phyloP scores from a whole-genome alignment of 2,797 vertebrate species.

The Pantherophis vulpinus region DNA sequence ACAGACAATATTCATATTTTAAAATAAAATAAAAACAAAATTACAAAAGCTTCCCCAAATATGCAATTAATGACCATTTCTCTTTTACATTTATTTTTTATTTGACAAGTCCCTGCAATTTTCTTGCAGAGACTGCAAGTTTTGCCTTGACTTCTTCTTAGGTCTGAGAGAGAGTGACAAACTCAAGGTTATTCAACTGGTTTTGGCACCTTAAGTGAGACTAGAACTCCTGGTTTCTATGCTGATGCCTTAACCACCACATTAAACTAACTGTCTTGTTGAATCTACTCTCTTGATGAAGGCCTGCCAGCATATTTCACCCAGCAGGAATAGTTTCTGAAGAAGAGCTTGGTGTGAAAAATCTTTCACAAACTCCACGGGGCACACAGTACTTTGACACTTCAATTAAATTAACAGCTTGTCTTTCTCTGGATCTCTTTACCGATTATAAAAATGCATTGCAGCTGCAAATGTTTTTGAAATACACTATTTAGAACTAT shows the following conservation, averaged over 20 bases:
- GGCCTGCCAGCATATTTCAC: constrained; percentile 33
- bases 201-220: not conserved
- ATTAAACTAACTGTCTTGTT: constrained; percentile 5
- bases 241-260: not conserved
- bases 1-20: rapidly evolving
- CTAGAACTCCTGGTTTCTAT: not conserved
- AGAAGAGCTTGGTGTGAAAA: constrained; percentile 32
- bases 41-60: not conserved
- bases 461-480: not conserved
- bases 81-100: not conserved
- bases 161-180: not conserved
- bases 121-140: not conserved
- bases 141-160: not conserved
- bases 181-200: not conserved
- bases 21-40: not conserved
- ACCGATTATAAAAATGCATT: not conserved
- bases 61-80: not conserved
- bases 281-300: constrained; percentile 24
- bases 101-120: not conserved
- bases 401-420: constrained; percentile 45
- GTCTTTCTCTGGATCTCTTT: not conserved
- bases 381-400: constrained; percentile 52
- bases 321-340: constrained; percentile 41
- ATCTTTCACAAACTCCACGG: constrained; percentile 21
- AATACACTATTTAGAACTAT: not conserved